Evolutionary conservation across 1,140 invertebrate species (phyloP).

Genomic region (Aricia agestis): DNA sequence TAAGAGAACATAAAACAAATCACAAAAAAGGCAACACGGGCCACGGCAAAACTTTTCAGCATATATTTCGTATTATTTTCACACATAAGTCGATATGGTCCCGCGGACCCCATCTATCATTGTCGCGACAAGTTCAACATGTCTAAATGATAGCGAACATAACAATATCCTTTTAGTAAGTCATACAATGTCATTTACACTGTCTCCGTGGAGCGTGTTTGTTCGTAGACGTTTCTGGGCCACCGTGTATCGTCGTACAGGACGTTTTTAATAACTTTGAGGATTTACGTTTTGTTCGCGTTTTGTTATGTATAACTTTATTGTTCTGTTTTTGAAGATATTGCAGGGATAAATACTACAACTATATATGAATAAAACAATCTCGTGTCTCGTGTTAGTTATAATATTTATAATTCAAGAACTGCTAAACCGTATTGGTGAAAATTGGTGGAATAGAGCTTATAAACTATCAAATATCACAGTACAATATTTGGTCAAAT

Average conservation of each 20-base stretch:
- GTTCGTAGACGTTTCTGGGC: neutral
- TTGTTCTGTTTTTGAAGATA: neutral
- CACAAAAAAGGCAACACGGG: neutral
- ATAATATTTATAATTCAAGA: no score
- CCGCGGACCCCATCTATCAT: neutral
- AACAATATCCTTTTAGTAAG: constrained; percentile 16
- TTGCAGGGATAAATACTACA: neutral
- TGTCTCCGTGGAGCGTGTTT: constrained; percentile 3
- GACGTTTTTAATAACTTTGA: constrained; percentile 8
- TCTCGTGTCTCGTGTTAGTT: no score
- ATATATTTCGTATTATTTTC: neutral
- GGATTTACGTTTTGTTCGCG: neutral
- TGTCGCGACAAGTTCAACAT: constrained; percentile 13
- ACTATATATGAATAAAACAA: no score
- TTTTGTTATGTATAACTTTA: neutral
- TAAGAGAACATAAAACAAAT: neutral
- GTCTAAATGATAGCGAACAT: constrained; percentile 12
- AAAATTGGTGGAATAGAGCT: no score
- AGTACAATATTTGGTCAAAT: no score
- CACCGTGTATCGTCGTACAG: neutral
- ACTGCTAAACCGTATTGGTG: no score
- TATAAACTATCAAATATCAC: no score
- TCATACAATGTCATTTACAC: constrained; percentile 12
- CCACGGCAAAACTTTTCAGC: neutral
- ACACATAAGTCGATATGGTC: constrained; percentile 3